Percentiles rank a stretch among this genome's conserved stretches.
Evolutionary conservation across 2,113 vertebrate genomes (phyloP).

Genomic region (Callaeas wilsoni): DNA sequence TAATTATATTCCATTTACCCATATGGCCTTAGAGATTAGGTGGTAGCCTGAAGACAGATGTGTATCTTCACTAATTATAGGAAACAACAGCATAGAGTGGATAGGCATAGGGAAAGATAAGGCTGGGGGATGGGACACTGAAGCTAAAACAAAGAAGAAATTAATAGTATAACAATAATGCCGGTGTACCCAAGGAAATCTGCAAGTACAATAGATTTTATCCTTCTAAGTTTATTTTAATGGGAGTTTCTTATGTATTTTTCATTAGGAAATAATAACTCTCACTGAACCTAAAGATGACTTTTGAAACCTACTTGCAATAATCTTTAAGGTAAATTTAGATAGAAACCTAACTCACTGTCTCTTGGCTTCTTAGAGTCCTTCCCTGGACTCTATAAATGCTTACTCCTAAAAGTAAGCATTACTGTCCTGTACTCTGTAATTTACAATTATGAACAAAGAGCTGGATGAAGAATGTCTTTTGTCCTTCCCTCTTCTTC

Average conservation of each 20-base stretch:
- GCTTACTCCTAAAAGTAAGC: not conserved
- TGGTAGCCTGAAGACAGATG: conserved; percentile 62
- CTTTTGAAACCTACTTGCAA: not conserved
- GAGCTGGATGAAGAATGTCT: not conserved
- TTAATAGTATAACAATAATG: not conserved
- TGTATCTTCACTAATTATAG: conserved; percentile 61
- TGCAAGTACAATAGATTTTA: not conserved
- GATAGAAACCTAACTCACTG: not conserved
- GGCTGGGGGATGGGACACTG: conserved; percentile 7
- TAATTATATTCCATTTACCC: conserved; percentile 54
- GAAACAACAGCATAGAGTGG: not conserved
- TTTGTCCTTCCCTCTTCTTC: not conserved
- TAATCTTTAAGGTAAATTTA: not conserved
- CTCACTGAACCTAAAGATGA: not conserved
- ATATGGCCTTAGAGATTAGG: conserved; percentile 57
- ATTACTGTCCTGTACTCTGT: not conserved
- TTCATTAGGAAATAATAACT: not conserved
- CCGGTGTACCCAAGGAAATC: not conserved
- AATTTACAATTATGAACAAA: not conserved
- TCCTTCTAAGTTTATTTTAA: not conserved
- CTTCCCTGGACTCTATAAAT: not conserved
- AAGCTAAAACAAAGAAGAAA: conserved; percentile 30
- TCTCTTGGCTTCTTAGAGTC: not conserved
- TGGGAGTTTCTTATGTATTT: not conserved
- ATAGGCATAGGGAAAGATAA: not conserved